Evolutionary conservation across 2,888 invertebrate species (phyloP), one percentile per base, ranked within the genome.

Genomic region (Dasysyrphus tricinctus): DNA sequence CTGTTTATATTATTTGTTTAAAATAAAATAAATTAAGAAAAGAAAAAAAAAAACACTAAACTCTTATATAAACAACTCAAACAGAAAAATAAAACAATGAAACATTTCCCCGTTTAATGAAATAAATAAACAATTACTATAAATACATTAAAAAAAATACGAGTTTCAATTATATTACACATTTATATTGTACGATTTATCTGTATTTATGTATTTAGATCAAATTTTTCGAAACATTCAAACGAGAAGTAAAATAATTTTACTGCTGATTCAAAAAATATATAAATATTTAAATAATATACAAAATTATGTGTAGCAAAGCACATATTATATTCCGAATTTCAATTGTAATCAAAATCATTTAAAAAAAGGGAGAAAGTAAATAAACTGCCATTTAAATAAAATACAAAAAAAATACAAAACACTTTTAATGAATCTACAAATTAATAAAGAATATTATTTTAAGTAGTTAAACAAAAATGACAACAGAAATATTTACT

Each of bases 231-330:
- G 44, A 79, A 76, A 9, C 69, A 56, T 67, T 37, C 80, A 74
- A 80, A 88, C 80, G 63, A 88, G 74, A 88, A 88, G 44, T 51
- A 81, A 67, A 61, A 39, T 24, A 89, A 89, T 89, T 47, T 80
- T 88, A 89, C 88, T 90, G 91, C 89, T 89, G 88, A 89, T 89
- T 90, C 51, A 89, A 88, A 32, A 37, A 24, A 84, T 24, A 80
- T 37, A 85, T 73, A 67, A 73, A 76, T 8, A 51, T 56, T 29
- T 29, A 54, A 54, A 54, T 54, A 54, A 7, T 14, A 54, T 54
- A 54, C 12, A 65, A 73, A 86, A 19, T 34, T 69, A 34, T 16
- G 57, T 76, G 69, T 34, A 74, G 0, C 8, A 24, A 29, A 49
- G 54, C 57, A 57, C 37, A 67, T 57, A 69, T 75, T 57, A 47